phyloP scores from a whole-genome alignment of 1,140 invertebrate species.

The Procambarus virginalis region DNA sequence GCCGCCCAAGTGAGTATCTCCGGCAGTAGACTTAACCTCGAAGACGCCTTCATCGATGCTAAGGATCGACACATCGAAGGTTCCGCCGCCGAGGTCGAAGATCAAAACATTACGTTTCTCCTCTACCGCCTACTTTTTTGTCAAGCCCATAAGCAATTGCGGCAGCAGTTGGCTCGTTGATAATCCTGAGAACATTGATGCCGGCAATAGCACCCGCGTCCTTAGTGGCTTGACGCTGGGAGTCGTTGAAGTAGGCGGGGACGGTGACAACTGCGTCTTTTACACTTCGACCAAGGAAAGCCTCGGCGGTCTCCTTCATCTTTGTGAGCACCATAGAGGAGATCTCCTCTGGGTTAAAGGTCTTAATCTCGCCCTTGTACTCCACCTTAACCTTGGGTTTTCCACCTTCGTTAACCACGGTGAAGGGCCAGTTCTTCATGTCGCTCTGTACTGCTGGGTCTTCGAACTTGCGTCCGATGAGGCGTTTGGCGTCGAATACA shows the following conservation, averaged over 20 bases:
- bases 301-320: slow-evolving; percentile 45
- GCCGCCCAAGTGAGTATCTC: slow-evolving; percentile 34
- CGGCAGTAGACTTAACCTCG: slow-evolving; percentile 40
- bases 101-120: slow-evolving; percentile 32
- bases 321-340: slow-evolving; percentile 42
- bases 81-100: slow-evolving; percentile 32
- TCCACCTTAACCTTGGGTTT: slow-evolving; percentile 43
- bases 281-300: slow-evolving; percentile 19
- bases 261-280: slow-evolving; percentile 37
- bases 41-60: slow-evolving; percentile 44
- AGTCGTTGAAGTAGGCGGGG: slow-evolving; percentile 44
- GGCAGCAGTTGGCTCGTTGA: slow-evolving; percentile 42
- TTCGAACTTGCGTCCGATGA: slow-evolving; percentile 39
- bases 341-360: slow-evolving; percentile 34
- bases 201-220: slow-evolving; percentile 32
- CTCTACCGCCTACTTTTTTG: slow-evolving; percentile 33
- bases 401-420: slow-evolving; percentile 27
- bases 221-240: slow-evolving; percentile 36
- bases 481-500: slow-evolving; percentile 28
- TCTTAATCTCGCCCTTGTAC: slow-evolving; percentile 40
- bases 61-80: slow-evolving; percentile 40
- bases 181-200: slow-evolving; percentile 41
- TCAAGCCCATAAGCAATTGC: slow-evolving; percentile 39
- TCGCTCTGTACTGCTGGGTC: slow-evolving; percentile 39
- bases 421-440: slow-evolving; percentile 44